phyloP scores from a whole-genome alignment of 2,113 vertebrate species.

The Himantopus leucocephalus region DNA sequence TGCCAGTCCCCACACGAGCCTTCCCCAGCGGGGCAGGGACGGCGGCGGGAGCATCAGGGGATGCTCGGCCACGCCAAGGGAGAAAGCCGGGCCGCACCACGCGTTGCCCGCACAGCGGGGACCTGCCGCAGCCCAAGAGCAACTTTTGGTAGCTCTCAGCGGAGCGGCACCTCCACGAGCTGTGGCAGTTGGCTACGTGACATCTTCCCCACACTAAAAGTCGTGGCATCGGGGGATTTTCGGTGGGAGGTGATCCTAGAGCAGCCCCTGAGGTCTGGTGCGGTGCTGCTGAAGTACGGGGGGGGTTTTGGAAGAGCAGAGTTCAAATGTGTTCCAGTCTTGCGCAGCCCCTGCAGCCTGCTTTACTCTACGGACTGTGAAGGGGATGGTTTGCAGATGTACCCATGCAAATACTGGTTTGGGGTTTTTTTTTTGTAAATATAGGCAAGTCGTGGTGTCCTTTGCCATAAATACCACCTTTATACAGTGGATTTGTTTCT shows the following conservation, averaged over 20 bases:
- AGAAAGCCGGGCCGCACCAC: rapidly evolving
- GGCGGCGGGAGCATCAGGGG: rapidly evolving
- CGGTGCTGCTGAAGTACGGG: not conserved
- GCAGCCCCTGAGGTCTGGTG: not conserved
- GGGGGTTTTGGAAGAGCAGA: rapidly evolving
- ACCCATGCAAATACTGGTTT: not conserved
- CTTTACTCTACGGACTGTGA: rapidly evolving
- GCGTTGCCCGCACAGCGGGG: rapidly evolving
- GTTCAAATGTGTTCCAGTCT: not conserved
- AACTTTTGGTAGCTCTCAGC: not conserved
- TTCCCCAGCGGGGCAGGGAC: not conserved
- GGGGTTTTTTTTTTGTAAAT: not conserved
- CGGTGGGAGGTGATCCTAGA: not conserved
- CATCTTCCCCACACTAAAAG: not conserved
- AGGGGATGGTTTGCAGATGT: not conserved
- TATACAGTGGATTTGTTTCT: not conserved
- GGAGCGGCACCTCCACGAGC: not conserved
- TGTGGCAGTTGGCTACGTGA: rapidly evolving
- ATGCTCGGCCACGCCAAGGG: not conserved
- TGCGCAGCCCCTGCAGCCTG: not conserved
- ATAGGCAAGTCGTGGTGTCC: rapidly evolving
- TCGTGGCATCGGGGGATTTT: rapidly evolving
- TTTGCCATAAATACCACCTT: not conserved
- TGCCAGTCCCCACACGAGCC: rapidly evolving
- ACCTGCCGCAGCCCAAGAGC: not conserved